Conservation (phyloP, 2,888 invertebrate species). For the Parnassius mnemosyne region DNA sequence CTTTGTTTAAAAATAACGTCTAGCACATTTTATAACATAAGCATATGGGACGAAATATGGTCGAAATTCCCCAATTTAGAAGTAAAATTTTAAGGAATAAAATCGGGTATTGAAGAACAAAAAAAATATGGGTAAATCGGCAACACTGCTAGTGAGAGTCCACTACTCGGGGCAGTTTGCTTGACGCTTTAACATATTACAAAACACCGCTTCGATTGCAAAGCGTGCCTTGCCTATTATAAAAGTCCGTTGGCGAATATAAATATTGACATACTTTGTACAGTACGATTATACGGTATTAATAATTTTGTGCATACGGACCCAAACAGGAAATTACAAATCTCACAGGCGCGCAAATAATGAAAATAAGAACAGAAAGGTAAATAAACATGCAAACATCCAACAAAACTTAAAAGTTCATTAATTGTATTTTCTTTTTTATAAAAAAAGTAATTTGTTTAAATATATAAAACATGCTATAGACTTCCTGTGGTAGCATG, state of each 20-base stretch:
- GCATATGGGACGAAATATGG: too few relatives aligned
- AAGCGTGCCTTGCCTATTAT: neutral
- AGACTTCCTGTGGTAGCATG: slow-evolving; percentile 29
- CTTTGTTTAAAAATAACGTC: too few relatives aligned
- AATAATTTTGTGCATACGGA: slow-evolving; percentile 30
- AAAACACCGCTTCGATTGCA: neutral
- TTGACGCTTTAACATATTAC: neutral
- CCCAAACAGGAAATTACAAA: slow-evolving; percentile 72
- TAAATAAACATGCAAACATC: slow-evolving; percentile 20
- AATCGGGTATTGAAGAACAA: too few relatives aligned
- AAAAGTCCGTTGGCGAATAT: neutral
- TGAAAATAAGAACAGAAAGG: neutral
- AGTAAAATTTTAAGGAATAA: too few relatives aligned
- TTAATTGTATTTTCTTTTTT: neutral
- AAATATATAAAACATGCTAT: slow-evolving; percentile 27
- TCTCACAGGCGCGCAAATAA: slow-evolving; percentile 40
- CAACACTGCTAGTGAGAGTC: slow-evolving; percentile 40
- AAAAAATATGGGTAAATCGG: too few relatives aligned
- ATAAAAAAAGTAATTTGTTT: too few relatives aligned
- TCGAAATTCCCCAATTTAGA: too few relatives aligned
- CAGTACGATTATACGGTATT: neutral
- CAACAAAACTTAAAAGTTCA: neutral
- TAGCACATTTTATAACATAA: too few relatives aligned
- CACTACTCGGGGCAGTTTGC: slow-evolving; percentile 51
- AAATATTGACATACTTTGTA: neutral